phyloP scores from a whole-genome alignment of 2,113 vertebrate species.

The Canis aureus region DNA sequence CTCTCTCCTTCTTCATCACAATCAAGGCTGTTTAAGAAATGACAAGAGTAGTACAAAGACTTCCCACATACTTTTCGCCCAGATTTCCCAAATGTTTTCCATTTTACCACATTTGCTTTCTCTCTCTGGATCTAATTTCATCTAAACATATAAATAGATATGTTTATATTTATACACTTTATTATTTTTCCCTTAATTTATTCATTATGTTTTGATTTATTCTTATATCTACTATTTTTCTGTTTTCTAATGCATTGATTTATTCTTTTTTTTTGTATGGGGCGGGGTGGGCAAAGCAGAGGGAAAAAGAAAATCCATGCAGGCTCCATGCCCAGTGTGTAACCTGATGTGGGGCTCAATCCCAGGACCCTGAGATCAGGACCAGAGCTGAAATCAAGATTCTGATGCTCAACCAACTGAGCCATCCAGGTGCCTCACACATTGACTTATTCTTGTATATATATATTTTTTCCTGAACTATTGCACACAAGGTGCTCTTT shows the following conservation, averaged over 20 bases:
- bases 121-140: background rate
- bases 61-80: background rate
- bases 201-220: constrained; percentile 28
- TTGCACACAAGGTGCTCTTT: background rate
- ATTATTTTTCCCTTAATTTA: background rate
- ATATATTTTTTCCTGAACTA: background rate
- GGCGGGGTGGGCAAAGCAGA: background rate
- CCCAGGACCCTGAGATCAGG: background rate
- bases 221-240: constrained; percentile 42
- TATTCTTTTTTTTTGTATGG: background rate
- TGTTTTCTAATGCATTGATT: constrained; percentile 35
- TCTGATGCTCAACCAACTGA: background rate
- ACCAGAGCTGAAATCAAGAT: background rate
- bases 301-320: background rate
- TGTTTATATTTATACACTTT: background rate
- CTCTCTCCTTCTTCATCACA: background rate
- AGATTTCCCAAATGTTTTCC: constrained; percentile 33
- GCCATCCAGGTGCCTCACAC: background rate
- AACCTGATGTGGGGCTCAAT: background rate
- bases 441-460: background rate
- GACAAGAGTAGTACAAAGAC: background rate
- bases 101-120: background rate
- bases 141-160: background rate
- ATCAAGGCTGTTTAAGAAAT: constrained; percentile 3
- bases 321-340: background rate